Base-by-base conservation (phyloP, 2,797 vertebrate species). In the Crax fasciolata region DNA sequence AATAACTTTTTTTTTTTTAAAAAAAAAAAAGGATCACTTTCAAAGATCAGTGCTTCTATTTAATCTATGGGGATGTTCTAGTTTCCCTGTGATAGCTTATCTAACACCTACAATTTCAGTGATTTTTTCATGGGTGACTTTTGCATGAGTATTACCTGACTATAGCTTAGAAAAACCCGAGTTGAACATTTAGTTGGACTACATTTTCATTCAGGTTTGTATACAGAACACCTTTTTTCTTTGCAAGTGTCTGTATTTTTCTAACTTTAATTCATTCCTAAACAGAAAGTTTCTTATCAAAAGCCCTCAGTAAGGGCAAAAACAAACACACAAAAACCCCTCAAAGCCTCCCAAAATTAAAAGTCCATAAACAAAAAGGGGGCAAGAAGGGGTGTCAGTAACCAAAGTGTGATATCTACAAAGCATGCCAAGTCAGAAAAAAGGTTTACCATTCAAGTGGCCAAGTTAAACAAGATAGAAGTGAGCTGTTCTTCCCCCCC, bases 381-480 rank as follows among this genome's bases (percentile, higher is more conserved):
- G 55, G 32, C 15, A 18, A 63, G 84, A 62, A 52, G 68, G 67
- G 62, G 43, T 28, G 89, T 87, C 85, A 91, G 61, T 74, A 95
- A 93, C 62, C 21, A 32, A 95, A 90, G 95, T 93, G 96, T 97
- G 94, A 87, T 86, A 94, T 88, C 85, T 96, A 92, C 68, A 78
- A 90, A 96, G 89, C 58, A 91, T 79, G 94, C 96, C 96, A 98
- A 97, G 91, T 96, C 87, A 95, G 94, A 92, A 65, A 65, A 96
- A 92, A 57, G 76, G 74, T 87, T 94, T 96, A 93, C 90, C 78
- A 73, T 70, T 80, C 85, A 61, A 90, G 95, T 58, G 32, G 96
- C 90, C 97, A 97, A 96, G 92, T 90, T 78, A 98, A 98, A 97
- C 76, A 96, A 95, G 86, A 89, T 24, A 43, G 21, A 46, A 78